Percentiles rank a stretch among this genome's conserved stretches.
Conservation (phyloP, 2,888 invertebrate species). For the Ethmia dodecea region DNA sequence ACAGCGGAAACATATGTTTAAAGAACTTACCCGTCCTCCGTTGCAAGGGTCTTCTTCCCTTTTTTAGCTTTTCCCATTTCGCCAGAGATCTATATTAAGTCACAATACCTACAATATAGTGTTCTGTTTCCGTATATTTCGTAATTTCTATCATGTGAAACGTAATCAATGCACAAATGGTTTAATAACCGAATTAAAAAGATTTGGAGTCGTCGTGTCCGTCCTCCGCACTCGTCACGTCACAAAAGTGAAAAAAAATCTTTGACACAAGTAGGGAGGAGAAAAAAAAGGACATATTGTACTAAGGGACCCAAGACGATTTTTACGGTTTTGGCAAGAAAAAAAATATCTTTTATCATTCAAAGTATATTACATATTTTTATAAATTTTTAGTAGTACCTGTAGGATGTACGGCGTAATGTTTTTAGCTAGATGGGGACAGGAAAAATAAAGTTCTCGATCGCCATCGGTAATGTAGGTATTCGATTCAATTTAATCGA, state of each 20-base stretch:
- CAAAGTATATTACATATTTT: neutral
- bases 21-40: constrained; percentile 83
- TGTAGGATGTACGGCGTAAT: neutral
- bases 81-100: constrained; percentile 50
- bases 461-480: neutral
- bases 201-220: constrained; percentile 63
- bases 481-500: neutral
- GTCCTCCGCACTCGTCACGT: constrained; percentile 29
- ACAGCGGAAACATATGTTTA: constrained; percentile 46
- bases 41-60: constrained; percentile 85
- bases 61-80: constrained; percentile 90
- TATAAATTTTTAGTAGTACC: neutral
- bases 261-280: constrained; percentile 1
- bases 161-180: constrained; percentile 48
- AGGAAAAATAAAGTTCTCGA: neutral
- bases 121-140: constrained; percentile 51
- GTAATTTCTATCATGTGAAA: constrained; percentile 73
- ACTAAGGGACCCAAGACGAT: neutral
- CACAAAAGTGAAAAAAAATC: constrained; percentile 17
- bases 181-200: constrained; percentile 44
- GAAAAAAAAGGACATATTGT: too few relatives aligned
- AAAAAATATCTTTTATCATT: neutral
- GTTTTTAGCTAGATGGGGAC: neutral
- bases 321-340: too few relatives aligned
- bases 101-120: constrained; percentile 57